Base-by-base conservation (phyloP, 2,888 invertebrate species). In the Netelia melanura region DNA sequence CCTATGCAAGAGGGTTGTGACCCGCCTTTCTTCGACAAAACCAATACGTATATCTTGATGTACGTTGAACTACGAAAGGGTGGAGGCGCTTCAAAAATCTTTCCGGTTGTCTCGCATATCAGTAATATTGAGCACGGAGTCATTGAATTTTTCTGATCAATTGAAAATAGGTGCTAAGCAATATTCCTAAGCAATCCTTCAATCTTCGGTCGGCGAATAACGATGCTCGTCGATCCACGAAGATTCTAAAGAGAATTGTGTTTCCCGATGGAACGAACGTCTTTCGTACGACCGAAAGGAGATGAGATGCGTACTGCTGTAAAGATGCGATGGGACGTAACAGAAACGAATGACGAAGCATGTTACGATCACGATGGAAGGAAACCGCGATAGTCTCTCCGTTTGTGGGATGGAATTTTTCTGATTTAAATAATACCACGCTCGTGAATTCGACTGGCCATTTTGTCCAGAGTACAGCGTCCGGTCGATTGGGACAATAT, bases 391-490 rank as follows among this genome's bases (percentile, higher is more conserved):
- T 21, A 62, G 3, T 48, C 62, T 52, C 58, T 17, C 17, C 56
- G 30, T 5, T 70, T 38, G 38, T 21, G 38, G 61, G 78, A 17
- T 30, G n/a, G 48, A 62, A 30, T 58, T 44, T 71, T 62, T 70
- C 78, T 64, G 61, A 71, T 79, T 79, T 79, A 62, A 79, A 79
- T 79, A 79, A 79, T 79, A 52, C 78, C n/a, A 54, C 52, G 21
- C 43, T 61, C 48, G 68, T 30, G 43, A 78, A 17, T 70, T 52
- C 52, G 62, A 61, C 38, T 43, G 43, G 21, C 30, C 10, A 14
- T 48, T 48, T 48, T 62, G 38, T 52, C 25, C 70, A 38, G 52
- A 54, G 52, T 64, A 70, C 78, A 79, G 61, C 62, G 11, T 23
- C 30, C 30, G 62, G 54, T 48, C 48, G 48, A 48, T 14, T 48